Base-by-base conservation (phyloP, 2,113 vertebrate species). In the Peromyscus californicus region DNA sequence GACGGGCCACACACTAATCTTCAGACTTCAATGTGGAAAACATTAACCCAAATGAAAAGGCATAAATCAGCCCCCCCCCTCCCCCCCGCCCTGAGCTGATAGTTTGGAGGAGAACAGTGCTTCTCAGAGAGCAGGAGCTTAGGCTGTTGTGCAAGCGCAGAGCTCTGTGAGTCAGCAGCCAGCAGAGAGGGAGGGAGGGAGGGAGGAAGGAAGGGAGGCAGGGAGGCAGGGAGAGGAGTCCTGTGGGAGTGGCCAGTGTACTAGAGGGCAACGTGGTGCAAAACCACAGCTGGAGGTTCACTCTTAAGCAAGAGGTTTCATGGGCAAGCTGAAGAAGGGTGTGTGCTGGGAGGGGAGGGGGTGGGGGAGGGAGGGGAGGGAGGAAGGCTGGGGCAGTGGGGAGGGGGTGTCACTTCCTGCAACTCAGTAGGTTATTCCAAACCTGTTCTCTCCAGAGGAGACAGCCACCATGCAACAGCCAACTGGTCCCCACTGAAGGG, bases 1-100 rank as follows among this genome's bases (percentile, higher is more conserved):
- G 42, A 86, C 12, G 26, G 92, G 80, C 89, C 94, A 33, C 61
- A 92, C 8, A 29, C 67, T 89, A 51, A 94, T 97, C 95, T 91
- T 57, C 85, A 97, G 91, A 75, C 90, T 65, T 42, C 95, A 95
- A 97, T 96, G 96, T 97, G 97, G 97, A 97, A 97, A 95, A 78
- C 94, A 97, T 98, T 98, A 98, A 93, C 96, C 82, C 92, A 83
- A 93, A 96, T 89, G 89, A 94, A 97, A 96, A 96, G 75, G 61
- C 96, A 97, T 96, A 97, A 97, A 98, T 96, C 96, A 96, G 91
- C 95, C 16, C 13, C 51, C 51, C 51, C 51, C 51, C 7, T 0
- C 7, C 7, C 9, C 48, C 48, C 48, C 48, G 5, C 48, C 59
- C 15, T 15, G 76, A 67, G 80, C 75, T 85, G 65, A 72, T 6